Conservation (phyloP, 2,888 invertebrate genomes). For the Nudaria mundana region DNA sequence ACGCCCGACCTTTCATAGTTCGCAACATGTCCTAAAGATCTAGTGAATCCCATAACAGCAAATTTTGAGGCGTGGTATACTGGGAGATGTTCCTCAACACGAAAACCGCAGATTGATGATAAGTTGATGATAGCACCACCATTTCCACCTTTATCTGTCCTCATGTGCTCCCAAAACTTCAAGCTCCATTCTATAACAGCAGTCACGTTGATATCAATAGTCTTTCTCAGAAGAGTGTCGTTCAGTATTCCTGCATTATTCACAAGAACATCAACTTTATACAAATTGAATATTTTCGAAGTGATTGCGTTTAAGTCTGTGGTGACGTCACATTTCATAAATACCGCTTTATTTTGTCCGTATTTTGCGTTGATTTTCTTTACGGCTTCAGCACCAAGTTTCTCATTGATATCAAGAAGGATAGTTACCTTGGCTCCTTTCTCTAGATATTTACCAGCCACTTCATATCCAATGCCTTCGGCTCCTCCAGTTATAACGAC, state of each 20-base stretch:
- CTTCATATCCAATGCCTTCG: conserved; percentile 73
- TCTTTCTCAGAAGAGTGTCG: conserved; percentile 28
- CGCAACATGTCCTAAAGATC: conserved; percentile 52
- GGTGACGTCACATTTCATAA: conserved; percentile 37
- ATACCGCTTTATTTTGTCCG: conserved; percentile 13
- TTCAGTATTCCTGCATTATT: conserved; percentile 60
- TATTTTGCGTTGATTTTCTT: conserved; percentile 12
- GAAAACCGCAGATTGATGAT: conserved; percentile 60
- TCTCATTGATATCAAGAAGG: conserved; percentile 19
- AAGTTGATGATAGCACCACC: conserved; percentile 84
- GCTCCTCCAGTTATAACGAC: conserved; percentile 75
- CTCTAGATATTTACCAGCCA: conserved; percentile 62
- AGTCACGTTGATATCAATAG: conserved; percentile 48
- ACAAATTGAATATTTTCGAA: conserved; percentile 8
- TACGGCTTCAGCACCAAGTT: conserved; percentile 7
- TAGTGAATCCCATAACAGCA: conserved; percentile 65
- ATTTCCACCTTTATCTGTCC: conserved; percentile 67
- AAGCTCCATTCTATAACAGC: conserved; percentile 51
- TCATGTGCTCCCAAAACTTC: conserved; percentile 77
- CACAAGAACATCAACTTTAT: conserved; percentile 39
- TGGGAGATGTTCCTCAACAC: conserved; percentile 4
- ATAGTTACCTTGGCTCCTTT: conserved; percentile 44
- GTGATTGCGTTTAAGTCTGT: conserved; percentile 16
- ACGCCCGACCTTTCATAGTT: conserved; percentile 61
- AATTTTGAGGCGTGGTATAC: conserved; percentile 66